These are phyloP conservation scores for Siphamia tubifer DNA, from an alignment of 2,113 vertebrate genomes.

Conservation along the genomic window DNA sequence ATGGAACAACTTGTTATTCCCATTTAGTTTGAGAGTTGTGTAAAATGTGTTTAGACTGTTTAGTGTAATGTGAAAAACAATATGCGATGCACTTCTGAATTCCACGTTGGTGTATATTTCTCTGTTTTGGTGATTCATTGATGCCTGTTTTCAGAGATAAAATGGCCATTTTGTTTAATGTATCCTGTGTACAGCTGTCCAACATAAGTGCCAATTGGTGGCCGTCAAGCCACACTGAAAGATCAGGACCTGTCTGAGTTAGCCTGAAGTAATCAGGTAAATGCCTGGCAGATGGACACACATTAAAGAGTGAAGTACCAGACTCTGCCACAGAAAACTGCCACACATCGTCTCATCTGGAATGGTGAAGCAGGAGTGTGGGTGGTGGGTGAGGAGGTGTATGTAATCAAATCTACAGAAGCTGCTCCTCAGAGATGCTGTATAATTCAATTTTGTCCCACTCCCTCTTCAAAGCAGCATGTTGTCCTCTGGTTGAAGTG, in stretches of 20 bases:
- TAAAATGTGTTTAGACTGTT: neutral
- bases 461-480: conserved; percentile 68
- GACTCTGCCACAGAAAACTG: conserved; percentile 29
- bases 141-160: conserved; percentile 13
- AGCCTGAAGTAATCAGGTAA: conserved; percentile 71
- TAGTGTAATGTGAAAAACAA: neutral
- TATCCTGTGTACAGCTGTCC: conserved; percentile 17
- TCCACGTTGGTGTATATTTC: neutral
- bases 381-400: conserved; percentile 20
- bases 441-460: conserved; percentile 63
- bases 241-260: conserved; percentile 39
- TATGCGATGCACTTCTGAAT: neutral
- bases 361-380: conserved; percentile 20
- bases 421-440: conserved; percentile 57
- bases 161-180: conserved; percentile 28
- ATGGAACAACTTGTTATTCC: conserved; percentile 14
- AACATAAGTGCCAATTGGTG: conserved; percentile 21
- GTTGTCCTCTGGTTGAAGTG: conserved; percentile 56
- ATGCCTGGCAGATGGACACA: conserved; percentile 65
- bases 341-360: conserved; percentile 46
- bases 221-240: conserved; percentile 34
- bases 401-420: conserved; percentile 74
- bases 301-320: conserved; percentile 40
- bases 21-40: neutral
- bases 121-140: neutral